A percentile compares a stretch with the other conserved stretches of the same genome.
Evolutionary conservation across 1,140 invertebrate species (phyloP).

Genomic region (Oreohelix idahoensis): DNA sequence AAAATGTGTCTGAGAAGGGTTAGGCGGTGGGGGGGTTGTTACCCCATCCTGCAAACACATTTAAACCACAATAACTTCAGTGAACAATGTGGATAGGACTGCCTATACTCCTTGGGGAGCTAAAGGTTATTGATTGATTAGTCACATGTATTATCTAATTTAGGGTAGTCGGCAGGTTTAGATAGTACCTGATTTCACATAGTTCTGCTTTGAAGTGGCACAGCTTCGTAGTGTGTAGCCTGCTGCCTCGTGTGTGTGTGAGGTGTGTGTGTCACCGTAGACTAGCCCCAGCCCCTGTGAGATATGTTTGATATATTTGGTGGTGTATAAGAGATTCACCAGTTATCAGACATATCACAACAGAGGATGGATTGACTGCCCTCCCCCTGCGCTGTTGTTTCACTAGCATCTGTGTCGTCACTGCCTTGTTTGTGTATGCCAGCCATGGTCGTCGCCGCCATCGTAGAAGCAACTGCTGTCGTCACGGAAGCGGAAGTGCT

Average conservation of each 20-base stretch:
- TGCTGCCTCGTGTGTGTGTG: background rate
- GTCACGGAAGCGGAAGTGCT: background rate
- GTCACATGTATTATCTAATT: too few relatives aligned
- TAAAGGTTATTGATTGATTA: too few relatives aligned
- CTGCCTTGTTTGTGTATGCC: too few relatives aligned
- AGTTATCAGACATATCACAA: slow-evolving; percentile 98
- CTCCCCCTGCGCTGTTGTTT: background rate
- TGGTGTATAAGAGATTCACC: slow-evolving; percentile 91
- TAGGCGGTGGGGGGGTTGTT: too few relatives aligned
- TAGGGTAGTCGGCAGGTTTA: too few relatives aligned
- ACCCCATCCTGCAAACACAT: too few relatives aligned
- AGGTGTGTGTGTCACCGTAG: background rate
- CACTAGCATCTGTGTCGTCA: too few relatives aligned
- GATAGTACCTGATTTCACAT: too few relatives aligned
- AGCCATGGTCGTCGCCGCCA: background rate
- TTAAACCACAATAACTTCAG: too few relatives aligned
- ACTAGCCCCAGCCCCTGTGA: slow-evolving; percentile 76
- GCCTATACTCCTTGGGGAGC: too few relatives aligned
- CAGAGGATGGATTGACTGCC: slow-evolving; percentile 21
- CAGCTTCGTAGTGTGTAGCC: slow-evolving; percentile 14
- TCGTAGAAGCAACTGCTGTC: background rate
- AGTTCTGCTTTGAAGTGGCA: background rate
- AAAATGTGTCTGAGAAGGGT: too few relatives aligned
- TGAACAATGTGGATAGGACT: too few relatives aligned
- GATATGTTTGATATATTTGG: slow-evolving; percentile 99